These are phyloP conservation scores for Catharus fuscescens DNA, from an alignment of 2,113 vertebrate species.

Conservation along the genomic window DNA sequence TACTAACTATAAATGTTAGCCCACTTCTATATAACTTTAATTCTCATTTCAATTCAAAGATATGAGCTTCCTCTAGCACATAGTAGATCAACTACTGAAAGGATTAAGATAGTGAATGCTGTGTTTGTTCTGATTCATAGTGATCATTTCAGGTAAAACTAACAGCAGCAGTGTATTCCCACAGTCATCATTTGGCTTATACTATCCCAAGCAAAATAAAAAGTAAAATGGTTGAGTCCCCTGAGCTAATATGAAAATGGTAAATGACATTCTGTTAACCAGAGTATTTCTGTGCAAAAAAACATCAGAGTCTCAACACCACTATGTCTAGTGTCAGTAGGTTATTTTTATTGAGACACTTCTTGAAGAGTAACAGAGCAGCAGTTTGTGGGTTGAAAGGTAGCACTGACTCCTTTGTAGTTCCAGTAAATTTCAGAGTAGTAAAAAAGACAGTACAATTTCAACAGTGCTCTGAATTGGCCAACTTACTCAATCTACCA, in stretches of 20 bases:
- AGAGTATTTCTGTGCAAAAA: background rate
- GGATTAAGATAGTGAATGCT: background rate
- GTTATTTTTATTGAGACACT: background rate
- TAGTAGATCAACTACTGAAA: background rate
- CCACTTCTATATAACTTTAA: background rate
- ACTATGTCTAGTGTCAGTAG: background rate
- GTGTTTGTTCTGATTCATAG: background rate
- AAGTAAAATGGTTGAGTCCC: background rate
- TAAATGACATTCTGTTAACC: background rate
- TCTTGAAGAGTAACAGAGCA: background rate
- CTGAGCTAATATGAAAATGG: background rate
- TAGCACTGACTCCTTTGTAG: background rate
- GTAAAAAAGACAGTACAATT: background rate
- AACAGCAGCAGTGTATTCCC: slow-evolving; percentile 3
- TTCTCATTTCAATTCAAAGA: background rate
- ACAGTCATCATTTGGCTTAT: background rate
- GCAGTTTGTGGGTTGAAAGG: slow-evolving; percentile 4
- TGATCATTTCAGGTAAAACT: background rate
- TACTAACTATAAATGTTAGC: background rate
- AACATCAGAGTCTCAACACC: background rate
- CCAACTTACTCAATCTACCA: background rate
- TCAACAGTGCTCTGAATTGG: background rate
- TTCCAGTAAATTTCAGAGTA: background rate
- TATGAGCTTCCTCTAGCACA: background rate
- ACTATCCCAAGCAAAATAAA: background rate